Base-by-base conservation (phyloP, 2,113 vertebrate species). In the Triplophysa siluroides region DNA sequence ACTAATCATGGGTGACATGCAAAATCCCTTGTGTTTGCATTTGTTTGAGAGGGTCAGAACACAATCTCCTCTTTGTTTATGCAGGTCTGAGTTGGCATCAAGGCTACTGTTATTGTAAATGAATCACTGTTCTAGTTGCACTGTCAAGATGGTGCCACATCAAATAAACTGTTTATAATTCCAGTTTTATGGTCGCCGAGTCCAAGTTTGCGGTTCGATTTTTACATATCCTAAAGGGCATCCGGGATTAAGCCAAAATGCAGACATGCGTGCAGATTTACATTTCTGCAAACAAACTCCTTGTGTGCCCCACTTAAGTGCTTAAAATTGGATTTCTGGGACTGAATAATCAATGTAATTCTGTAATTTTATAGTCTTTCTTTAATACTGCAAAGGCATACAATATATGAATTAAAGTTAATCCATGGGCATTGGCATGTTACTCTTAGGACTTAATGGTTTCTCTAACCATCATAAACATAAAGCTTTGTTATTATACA, bases 161-260 rank as follows among this genome's bases (percentile, higher is more conserved):
- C 43, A 80, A 80, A 76, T 83, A 79, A 83, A 83, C 73, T 80
- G 73, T 77, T 80, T 83, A 80, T 54, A 63, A 56, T 80, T 72
- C 50, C 73, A 23, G 16, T 50, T 81, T 78, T 81, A 73, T 77
- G 60, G 62, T 69, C 23, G 11, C 23, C 13, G 64, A 70, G 41
- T 61, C 74, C 78, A 61, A 77, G 66, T 3, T 64, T 43, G 58
- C 33, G 73, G 60, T 41, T 61, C 58, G 58, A 64, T 64, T 45
- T 54, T 14, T 38, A 65, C 71, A 78, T 38, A 41, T 52, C 60
- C 62, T 18, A 33, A 68, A 33, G 41, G 29, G 21, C 45, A 26
- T 69, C 12, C 50, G 19, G 16, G 16, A 41, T 33, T n/a, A 19
- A n/a, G 50, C 14, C 50, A 52, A 13, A 52, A 52, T 18, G 12